These are phyloP conservation scores for Flexamia atlantica DNA, from an alignment of 2,888 invertebrate species.

Conservation along the genomic window DNA sequence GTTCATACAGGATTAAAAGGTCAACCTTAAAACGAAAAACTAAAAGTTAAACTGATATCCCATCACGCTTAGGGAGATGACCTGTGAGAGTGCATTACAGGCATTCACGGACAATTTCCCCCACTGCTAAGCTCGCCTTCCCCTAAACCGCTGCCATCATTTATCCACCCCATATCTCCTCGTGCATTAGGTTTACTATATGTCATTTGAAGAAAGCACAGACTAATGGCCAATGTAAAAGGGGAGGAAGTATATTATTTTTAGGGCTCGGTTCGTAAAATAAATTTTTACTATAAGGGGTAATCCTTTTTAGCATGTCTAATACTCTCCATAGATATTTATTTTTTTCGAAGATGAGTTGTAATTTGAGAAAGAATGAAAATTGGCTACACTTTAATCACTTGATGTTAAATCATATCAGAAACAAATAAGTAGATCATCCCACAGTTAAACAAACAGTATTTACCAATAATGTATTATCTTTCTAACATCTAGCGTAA, in stretches of 20 bases:
- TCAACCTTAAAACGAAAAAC: not conserved
- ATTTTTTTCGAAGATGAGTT: not conserved
- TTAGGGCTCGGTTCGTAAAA: not conserved
- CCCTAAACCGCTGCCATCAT: conserved; percentile 20
- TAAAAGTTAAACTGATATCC: not conserved
- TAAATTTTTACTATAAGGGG: no score
- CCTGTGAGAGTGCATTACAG: conserved; percentile 10
- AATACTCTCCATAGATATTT: no score
- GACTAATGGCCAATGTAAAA: not conserved
- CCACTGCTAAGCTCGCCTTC: not conserved
- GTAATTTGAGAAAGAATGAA: no score
- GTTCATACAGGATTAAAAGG: no score
- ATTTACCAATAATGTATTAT: no score
- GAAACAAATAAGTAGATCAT: no score
- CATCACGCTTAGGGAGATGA: conserved; percentile 1
- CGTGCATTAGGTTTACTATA: not conserved
- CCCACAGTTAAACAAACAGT: no score
- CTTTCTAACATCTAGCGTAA: no score
- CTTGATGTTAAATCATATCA: no score
- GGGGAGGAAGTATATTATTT: not conserved
- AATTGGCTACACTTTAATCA: no score
- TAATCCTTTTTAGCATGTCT: no score
- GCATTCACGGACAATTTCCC: conserved; percentile 34
- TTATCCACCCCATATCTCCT: not conserved
- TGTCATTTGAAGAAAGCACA: not conserved